Evolutionary conservation across 2,888 invertebrate species (phyloP), one percentile per base, ranked within the genome.

Genomic region (Pachliopta kotzebuea): DNA sequence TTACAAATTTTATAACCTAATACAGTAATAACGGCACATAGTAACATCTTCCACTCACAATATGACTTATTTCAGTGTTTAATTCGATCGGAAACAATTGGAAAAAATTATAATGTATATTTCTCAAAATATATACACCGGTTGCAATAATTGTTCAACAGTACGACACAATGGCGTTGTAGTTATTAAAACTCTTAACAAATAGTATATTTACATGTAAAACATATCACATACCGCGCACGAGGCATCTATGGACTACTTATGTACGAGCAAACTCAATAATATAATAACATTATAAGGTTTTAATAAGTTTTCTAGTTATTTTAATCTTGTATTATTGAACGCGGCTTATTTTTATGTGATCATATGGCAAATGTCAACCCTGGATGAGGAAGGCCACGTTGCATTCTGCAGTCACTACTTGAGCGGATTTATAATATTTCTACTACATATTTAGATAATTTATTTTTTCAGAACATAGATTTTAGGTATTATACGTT

Each of bases 201-300:
- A 70, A 72, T 72, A 67, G 31, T 53, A 50, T 79, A 81, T 81
- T 78, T 77, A 81, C 79, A 79, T 31, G 72, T 79, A 73, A 62
- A 73, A 71, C 77, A 77, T 86, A 87, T 86, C 86, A 86, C 86
- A 86, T 80, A 81, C 76, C 75, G 74, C 76, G 71, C 76, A 77
- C 79, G 85, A 86, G 86, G 86, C 86, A 82, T 79, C 14, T 75
- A 71, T 70, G 73, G 70, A 69, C 69, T 63, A 71, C 59, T 65
- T 62, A 62, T 26, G 61, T 61, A 66, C 57, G 68, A 64, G 62
- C 66, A 66, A 60, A 61, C 68, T 63, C 65, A 62, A 56, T 62
- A 58, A 62, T 62, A 60, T 70, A 64, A 64, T 64, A 60, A 64
- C 60, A 64, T 64, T 64, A 64, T 53, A 50, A 24, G 20, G 60